A percentile compares a stretch with the other conserved stretches of the same genome.
phyloP scores from a whole-genome alignment of 2,113 vertebrate species.

The Pomatorhinus ruficollis region DNA sequence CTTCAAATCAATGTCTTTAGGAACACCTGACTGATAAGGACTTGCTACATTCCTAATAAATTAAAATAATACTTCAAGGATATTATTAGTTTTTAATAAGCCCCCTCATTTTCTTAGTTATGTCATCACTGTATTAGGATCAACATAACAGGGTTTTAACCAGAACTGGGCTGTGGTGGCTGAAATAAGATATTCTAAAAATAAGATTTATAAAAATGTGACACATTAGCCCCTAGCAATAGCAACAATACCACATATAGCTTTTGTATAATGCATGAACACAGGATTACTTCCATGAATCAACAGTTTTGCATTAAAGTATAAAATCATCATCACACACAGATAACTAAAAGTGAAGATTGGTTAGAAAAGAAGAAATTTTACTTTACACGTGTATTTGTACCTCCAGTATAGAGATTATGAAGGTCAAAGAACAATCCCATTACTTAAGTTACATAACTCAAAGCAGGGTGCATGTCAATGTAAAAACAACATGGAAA shows the following conservation, averaged over 20 bases:
- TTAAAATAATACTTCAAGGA: not conserved
- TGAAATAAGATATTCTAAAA: conserved; percentile 46
- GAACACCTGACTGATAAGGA: not conserved
- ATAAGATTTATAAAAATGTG: conserved; percentile 33
- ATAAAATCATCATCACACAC: not conserved
- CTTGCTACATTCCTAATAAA: not conserved
- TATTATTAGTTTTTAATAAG: not conserved
- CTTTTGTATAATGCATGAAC: conserved; percentile 42
- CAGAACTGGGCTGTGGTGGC: not conserved
- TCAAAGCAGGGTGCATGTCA: not conserved
- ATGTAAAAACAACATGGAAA: not conserved
- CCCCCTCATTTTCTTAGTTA: not conserved
- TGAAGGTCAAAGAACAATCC: conserved; percentile 36
- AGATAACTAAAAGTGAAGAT: not conserved
- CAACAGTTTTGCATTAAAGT: conserved; percentile 25
- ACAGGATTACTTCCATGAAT: conserved; percentile 46
- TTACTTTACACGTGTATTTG: not conserved
- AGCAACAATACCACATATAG: conserved; percentile 24
- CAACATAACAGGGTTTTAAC: conserved; percentile 4
- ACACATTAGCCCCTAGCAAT: conserved; percentile 30
- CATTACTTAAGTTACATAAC: conserved; percentile 30
- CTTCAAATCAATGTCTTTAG: not conserved
- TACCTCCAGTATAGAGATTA: not conserved
- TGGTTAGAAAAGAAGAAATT: not conserved
- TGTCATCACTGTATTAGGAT: conserved; percentile 4